These are phyloP conservation scores for Spodoptera litura DNA, from an alignment of 1,140 invertebrate genomes.

Conservation along the genomic window DNA sequence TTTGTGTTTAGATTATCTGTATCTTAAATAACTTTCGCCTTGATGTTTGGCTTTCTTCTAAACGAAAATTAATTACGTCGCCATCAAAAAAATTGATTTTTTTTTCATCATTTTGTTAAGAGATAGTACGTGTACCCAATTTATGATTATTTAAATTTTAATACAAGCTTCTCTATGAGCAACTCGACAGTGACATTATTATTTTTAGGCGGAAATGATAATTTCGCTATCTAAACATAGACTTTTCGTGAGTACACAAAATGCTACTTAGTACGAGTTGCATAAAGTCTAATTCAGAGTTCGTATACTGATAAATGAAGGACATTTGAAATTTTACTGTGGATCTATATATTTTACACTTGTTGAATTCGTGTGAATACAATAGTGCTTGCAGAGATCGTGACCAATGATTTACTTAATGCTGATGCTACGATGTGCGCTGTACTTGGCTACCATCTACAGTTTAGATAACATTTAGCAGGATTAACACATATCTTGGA, in stretches of 20 bases:
- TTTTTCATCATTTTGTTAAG: background rate
- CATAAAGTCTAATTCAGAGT: constrained; percentile 36
- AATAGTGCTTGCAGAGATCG: constrained; percentile 21
- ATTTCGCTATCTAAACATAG: constrained; percentile 33
- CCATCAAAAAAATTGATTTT: background rate
- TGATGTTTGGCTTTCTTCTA: background rate
- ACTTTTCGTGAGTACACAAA: background rate
- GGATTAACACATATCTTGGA: background rate
- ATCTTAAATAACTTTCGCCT: background rate
- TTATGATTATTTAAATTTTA: background rate
- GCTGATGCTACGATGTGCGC: background rate
- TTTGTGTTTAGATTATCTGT: background rate
- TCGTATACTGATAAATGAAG: constrained; percentile 19
- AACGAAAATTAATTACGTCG: background rate
- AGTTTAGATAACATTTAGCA: constrained; percentile 31
- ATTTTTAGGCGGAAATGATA: constrained; percentile 35
- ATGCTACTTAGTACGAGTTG: constrained; percentile 10
- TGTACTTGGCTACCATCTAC: background rate
- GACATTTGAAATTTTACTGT: constrained; percentile 33
- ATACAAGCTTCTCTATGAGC: background rate
- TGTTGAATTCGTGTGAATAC: constrained; percentile 42
- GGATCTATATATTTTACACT: constrained; percentile 16
- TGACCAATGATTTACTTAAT: constrained; percentile 38
- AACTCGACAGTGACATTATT: background rate
- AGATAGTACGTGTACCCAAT: background rate